Conservation (phyloP, 2,888 invertebrate species). For the Catocala sponsa region DNA sequence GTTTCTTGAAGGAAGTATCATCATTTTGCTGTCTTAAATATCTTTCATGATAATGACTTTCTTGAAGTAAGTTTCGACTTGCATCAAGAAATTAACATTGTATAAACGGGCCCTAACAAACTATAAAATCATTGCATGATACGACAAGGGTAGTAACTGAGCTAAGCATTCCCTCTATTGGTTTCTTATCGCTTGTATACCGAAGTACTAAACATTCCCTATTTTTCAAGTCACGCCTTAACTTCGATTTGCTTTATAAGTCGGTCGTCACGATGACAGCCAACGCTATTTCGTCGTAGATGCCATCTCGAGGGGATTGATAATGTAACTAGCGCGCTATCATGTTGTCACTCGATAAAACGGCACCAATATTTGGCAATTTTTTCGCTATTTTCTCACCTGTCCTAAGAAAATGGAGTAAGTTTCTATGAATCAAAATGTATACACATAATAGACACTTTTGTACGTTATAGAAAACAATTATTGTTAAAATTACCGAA, state of each 20-base stretch:
- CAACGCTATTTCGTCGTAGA: constrained; percentile 36
- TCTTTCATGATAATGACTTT: no score
- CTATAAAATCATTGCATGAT: no score
- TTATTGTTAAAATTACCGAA: no score
- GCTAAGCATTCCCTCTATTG: not conserved
- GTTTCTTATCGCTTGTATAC: constrained; percentile 2
- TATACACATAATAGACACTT: no score
- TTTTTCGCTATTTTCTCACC: not conserved
- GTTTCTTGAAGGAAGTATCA: no score
- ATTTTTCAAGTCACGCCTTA: not conserved
- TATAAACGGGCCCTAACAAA: no score
- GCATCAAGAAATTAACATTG: no score
- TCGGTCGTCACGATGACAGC: constrained; percentile 17
- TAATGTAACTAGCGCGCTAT: constrained; percentile 15
- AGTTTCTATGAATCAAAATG: no score
- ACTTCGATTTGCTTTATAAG: constrained; percentile 19
- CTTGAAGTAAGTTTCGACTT: no score
- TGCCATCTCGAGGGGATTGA: constrained; percentile 24
- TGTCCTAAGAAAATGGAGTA: no score
- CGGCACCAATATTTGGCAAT: not conserved
- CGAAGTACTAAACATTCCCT: not conserved
- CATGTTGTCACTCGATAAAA: constrained; percentile 15
- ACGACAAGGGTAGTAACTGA: not conserved
- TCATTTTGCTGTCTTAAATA: no score
- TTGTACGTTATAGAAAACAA: no score